These are phyloP conservation scores for Glaucomys volans DNA, from an alignment of 2,113 vertebrate species.

Conservation along the genomic window DNA sequence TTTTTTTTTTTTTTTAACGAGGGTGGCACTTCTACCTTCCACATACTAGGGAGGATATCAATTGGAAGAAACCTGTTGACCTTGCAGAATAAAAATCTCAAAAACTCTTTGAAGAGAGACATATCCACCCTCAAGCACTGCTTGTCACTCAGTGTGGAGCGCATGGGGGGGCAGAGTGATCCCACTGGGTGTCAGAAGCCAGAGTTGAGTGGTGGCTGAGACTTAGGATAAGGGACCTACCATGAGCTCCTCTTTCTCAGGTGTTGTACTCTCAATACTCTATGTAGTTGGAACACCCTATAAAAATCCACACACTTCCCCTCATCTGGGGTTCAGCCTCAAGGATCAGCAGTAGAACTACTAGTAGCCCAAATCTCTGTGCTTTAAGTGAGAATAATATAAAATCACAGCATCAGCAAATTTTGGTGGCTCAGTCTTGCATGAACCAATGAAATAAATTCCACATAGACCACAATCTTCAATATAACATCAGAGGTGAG, in stretches of 20 bases:
- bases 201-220: background rate
- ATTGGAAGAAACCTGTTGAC: background rate
- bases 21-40: background rate
- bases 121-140: too few species aligned
- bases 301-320: background rate
- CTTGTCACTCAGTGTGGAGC: background rate
- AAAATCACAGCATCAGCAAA: background rate
- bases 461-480: background rate
- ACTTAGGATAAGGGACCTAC: background rate
- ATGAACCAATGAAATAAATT: background rate
- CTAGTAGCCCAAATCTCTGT: background rate
- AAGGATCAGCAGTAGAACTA: background rate
- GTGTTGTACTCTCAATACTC: accelerated
- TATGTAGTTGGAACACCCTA: background rate
- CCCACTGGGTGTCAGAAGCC: background rate
- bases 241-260: background rate
- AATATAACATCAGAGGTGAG: background rate
- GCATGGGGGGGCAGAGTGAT: accelerated
- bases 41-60: background rate
- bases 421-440: background rate
- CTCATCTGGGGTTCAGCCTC: background rate
- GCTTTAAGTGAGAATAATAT: background rate
- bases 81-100: background rate
- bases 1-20: too few species aligned
- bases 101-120: background rate